Base-by-base conservation (phyloP, 2,888 invertebrate genomes). In the Caenorhabditis sp. region DNA sequence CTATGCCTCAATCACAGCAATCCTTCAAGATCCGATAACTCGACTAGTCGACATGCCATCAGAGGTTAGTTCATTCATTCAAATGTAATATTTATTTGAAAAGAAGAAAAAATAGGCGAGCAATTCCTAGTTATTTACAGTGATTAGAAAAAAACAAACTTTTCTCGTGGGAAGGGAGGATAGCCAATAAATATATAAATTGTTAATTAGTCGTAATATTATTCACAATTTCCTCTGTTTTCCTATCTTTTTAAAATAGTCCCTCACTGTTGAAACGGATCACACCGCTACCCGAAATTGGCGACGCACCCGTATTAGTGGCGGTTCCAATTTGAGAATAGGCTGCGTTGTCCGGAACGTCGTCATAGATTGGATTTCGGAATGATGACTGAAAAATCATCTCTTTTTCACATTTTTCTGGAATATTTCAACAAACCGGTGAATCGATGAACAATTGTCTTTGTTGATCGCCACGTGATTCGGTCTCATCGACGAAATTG, bases 41-140 rank as follows among this genome's bases (percentile, higher is more conserved):
- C 66, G 80, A 12, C 73, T 87, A 53, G 84, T 87, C 59, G 87
- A 87, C 58, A 87, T 87, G 80, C 84, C 86, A 12, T 81, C 81
- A 0, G 85, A 84, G 65, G 79, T 77, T 60, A 50, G 49, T 36
- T 3, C 43, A 17, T 36, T 3, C 43, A 17, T 17, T 43, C 43
- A 43, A 43, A 43, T 43, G 3, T 43, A 43, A 43, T 17, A 43
- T 43, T 43, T 43, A 43, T 43, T 43, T 43, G 43, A 43, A 43
- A 17, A 43, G 31, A 43, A 10, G 43, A 43, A 17, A 43, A 19
- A 51, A 23, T n/a, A n/a, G n/a, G n/a, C n/a, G 8, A 51, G 8
- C 21, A 21, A 51, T 51, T 21, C 21, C 21, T 51, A 51, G 19
- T 17, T 51, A 51, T 51, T 43, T 43, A 43, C 43, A 43, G 43